A percentile compares a stretch with the other conserved stretches of the same genome.
phyloP scores from a whole-genome alignment of 1,140 invertebrate species.

The Laupala kohalensis region DNA sequence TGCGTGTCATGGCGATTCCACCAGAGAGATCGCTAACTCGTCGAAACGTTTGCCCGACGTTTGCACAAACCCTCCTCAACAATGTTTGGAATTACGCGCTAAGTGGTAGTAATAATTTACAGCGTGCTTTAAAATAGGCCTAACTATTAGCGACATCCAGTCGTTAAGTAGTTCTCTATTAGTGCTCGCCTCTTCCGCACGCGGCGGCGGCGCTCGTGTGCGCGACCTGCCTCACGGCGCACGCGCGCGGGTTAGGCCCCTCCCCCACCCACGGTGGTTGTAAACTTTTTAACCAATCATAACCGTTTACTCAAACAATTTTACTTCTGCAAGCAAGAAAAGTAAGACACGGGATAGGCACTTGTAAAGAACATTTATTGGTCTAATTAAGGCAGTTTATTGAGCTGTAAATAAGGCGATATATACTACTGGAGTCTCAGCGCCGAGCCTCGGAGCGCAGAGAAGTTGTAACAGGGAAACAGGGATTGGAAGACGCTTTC shows the following conservation, averaged over 20 bases:
- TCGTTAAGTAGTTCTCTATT: not conserved
- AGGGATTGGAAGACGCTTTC: no score
- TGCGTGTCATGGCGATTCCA: not conserved
- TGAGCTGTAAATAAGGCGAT: not conserved
- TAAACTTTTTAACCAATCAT: not conserved
- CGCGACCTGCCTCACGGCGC: not conserved
- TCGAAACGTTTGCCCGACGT: not conserved
- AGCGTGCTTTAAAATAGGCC: not conserved
- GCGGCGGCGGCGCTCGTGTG: not conserved
- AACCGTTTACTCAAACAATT: not conserved
- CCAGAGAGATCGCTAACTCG: not conserved
- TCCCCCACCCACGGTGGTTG: no score
- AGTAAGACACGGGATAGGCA: not conserved
- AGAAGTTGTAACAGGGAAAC: no score
- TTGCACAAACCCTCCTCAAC: not conserved
- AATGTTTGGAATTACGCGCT: not conserved
- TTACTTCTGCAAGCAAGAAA: not conserved
- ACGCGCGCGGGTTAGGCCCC: not conserved
- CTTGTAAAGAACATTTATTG: not conserved
- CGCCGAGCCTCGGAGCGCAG: not conserved
- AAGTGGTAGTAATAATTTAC: not conserved
- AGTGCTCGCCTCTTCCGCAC: not conserved
- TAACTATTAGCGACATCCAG: not conserved
- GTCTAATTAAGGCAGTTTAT: not conserved
- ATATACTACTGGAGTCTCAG: not conserved